These are phyloP conservation scores for Apeltes quadracus DNA, from an alignment of 2,113 vertebrate species.

Conservation along the genomic window DNA sequence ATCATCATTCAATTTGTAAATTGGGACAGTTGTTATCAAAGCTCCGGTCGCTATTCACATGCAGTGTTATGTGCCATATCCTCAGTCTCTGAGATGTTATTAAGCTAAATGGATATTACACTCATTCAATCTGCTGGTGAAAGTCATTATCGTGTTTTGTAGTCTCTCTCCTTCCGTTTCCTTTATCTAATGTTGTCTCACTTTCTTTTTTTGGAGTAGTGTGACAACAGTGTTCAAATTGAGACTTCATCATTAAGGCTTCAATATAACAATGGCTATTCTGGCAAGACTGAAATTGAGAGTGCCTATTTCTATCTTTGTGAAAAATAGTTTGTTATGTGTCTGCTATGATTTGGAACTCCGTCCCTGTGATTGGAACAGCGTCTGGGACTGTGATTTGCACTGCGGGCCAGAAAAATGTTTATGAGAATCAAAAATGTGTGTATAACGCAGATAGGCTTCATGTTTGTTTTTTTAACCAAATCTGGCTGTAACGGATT, in stretches of 20 bases:
- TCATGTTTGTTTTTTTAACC: background rate
- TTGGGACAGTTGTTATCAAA: background rate
- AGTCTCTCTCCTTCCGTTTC: background rate
- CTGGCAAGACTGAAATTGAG: background rate
- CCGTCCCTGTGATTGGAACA: constrained; percentile 7
- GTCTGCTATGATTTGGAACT: constrained; percentile 4
- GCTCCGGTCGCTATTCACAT: background rate
- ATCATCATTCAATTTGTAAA: background rate
- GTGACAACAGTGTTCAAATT: constrained; percentile 14
- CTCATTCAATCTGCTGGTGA: constrained; percentile 14
- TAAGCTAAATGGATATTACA: constrained; percentile 15
- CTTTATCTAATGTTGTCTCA: background rate
- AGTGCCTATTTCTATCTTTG: background rate
- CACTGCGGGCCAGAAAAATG: background rate
- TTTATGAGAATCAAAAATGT: background rate
- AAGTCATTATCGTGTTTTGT: constrained; percentile 28
- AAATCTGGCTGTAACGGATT: background rate
- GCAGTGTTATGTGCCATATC: background rate
- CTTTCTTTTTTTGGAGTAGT: background rate
- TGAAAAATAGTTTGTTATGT: background rate
- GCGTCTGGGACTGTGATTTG: background rate
- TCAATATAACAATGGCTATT: background rate
- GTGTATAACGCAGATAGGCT: background rate
- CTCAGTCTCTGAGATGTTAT: too few species aligned
- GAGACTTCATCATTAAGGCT: constrained; percentile 21